These are phyloP conservation scores for Daktulosphaira vitifoliae DNA, from an alignment of 1,140 invertebrate genomes.

Conservation along the genomic window DNA sequence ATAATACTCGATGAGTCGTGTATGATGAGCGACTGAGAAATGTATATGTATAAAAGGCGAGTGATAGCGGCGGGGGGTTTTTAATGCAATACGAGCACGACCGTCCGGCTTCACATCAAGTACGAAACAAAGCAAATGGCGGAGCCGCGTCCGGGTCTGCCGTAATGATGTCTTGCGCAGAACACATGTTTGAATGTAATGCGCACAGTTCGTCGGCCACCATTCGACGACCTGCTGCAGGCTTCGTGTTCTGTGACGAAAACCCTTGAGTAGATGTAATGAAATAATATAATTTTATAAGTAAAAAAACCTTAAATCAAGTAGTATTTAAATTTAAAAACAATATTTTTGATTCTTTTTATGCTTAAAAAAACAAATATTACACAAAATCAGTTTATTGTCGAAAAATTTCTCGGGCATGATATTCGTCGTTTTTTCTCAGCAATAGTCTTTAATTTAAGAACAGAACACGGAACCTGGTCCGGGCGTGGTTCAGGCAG, in stretches of 20 bases:
- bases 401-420: too few relatives aligned
- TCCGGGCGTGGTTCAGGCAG: slow-evolving; percentile 11
- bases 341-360: too few relatives aligned
- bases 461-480: slow-evolving; percentile 15
- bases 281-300: too few relatives aligned
- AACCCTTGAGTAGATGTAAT: not conserved
- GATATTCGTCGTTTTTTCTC: too few relatives aligned
- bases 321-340: too few relatives aligned
- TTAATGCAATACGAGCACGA: not conserved
- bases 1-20: slow-evolving; percentile 2
- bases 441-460: too few relatives aligned
- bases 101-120: slow-evolving; percentile 26
- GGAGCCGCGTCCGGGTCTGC: not conserved
- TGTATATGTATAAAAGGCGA: not conserved
- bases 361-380: too few relatives aligned
- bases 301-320: too few relatives aligned
- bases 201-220: not conserved
- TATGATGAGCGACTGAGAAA: not conserved
- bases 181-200: not conserved
- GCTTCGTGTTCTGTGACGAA: slow-evolving; percentile 11
- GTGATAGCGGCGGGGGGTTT: not conserved
- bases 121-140: slow-evolving; percentile 22
- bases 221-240: not conserved
- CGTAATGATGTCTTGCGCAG: not conserved
- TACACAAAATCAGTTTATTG: too few relatives aligned